Evolutionary conservation across 2,888 invertebrate species (phyloP).

Genomic region (Pseudococcus longispinus): DNA sequence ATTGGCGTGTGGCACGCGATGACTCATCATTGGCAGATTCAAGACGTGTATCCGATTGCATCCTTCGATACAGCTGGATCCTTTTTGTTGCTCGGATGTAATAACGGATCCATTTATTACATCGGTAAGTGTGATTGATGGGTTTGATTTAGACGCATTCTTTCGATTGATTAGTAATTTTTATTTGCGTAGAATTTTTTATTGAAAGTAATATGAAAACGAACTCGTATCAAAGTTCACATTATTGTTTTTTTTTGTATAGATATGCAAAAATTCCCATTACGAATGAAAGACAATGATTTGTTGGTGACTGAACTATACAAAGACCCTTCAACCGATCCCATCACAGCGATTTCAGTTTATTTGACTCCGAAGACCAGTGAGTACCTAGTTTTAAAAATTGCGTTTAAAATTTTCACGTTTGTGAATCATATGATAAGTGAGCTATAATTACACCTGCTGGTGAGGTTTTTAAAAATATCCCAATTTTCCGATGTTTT

Average conservation of each 20-base stretch:
- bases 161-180: too few species aligned
- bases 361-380: conserved; percentile 99
- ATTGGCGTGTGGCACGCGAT: conserved; percentile 99
- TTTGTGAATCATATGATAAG: too few species aligned
- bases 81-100: conserved; percentile 91
- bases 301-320: conserved; percentile 95
- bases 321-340: conserved; percentile 91
- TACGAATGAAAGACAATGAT: conserved; percentile 99
- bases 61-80: conserved; percentile 98
- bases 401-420: not conserved
- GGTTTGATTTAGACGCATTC: not conserved
- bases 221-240: too few species aligned
- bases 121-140: conserved; percentile 72
- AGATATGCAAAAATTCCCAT: conserved; percentile 99
- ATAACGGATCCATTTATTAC: conserved; percentile 95
- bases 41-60: conserved; percentile 92
- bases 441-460: too few species aligned
- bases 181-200: too few species aligned
- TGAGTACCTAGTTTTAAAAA: conserved; percentile 66
- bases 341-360: conserved; percentile 96
- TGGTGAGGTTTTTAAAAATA: too few species aligned
- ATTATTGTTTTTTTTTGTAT: conserved; percentile 58
- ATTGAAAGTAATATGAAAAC: too few species aligned
- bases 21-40: conserved; percentile 98
- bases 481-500: too few species aligned